Percentiles rank a stretch among this genome's conserved stretches.
Conservation (phyloP, 2,797 vertebrate species). For the Pempheris klunzingeri region DNA sequence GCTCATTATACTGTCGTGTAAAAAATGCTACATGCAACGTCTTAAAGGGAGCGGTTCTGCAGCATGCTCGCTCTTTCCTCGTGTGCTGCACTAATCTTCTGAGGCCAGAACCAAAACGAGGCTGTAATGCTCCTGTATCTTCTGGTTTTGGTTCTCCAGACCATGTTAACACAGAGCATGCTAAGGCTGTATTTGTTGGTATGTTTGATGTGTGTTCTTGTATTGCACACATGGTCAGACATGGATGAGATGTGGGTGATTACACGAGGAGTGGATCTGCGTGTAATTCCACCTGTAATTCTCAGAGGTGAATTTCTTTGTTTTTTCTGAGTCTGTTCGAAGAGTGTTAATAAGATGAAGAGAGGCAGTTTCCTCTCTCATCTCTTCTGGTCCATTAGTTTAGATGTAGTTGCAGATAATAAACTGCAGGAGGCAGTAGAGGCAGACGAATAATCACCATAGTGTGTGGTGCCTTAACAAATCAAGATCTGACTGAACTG, state of each 20-base stretch:
- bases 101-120: background rate
- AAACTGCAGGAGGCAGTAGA: constrained; percentile 73
- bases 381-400: background rate
- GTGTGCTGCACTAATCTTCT: background rate
- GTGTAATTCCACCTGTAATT: background rate
- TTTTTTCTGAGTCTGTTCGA: background rate
- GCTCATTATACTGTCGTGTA: background rate
- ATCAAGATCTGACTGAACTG: constrained; percentile 18
- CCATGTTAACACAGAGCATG: constrained; percentile 6
- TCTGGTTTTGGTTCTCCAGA: background rate
- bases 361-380: background rate
- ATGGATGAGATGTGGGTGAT: background rate
- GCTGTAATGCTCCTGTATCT: background rate
- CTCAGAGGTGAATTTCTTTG: background rate
- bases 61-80: constrained; percentile 1
- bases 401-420: constrained; percentile 50
- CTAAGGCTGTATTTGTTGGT: background rate
- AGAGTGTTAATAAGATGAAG: background rate
- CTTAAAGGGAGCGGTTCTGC: background rate
- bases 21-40: constrained; percentile 20
- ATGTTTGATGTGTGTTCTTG: background rate
- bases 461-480: background rate
- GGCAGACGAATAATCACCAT: constrained; percentile 7
- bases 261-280: background rate
- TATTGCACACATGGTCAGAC: background rate